Evolutionary conservation across 2,797 vertebrate species (phyloP), one percentile per base, ranked within the genome.

Genomic region (Sebastolobus altivelis): DNA sequence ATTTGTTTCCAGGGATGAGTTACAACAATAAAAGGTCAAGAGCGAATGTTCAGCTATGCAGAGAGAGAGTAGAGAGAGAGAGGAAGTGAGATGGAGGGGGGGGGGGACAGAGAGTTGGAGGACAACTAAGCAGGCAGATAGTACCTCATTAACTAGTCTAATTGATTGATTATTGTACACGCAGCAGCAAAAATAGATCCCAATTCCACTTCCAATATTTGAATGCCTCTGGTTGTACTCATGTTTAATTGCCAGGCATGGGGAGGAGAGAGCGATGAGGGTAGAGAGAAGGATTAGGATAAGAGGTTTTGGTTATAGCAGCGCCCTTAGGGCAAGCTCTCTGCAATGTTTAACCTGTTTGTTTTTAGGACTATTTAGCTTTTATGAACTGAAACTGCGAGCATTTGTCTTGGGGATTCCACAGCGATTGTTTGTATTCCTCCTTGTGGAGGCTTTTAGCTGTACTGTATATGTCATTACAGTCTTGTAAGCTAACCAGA

Each of bases 81-180:
- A n/a, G 25, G n/a, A 65, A 22, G 76, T 77, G 63, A 40, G 72
- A 8, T 71, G 22, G 25, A 5, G 49, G 6, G 35, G 27, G n/a
- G 16, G 56, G 25, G 46, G 35, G 16, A 58, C 14, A 37, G 25
- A 25, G 79, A 43, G 46, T 67, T 75, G 54, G 75, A 87, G 88
- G 81, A 84, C 75, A 82, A 70, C 80, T 75, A 66, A 71, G 82
- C 78, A 65, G 80, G 71, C 75, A 79, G 65, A 83, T 72, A 77
- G 80, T 54, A 73, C 67, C 87, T 93, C 83, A 92, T 93, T 94
- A 91, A 88, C 88, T 82, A 71, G 65, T 76, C 67, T 84, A 90
- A 91, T 93, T 92, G 92, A 93, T 88, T 91, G 87, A 88, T 92
- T 83, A 87, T 75, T 75, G 78, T 58, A 38, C 80, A 82, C 61